Base-by-base conservation (phyloP, 2,888 invertebrate genomes). In the Lepidochitona cinerea region DNA sequence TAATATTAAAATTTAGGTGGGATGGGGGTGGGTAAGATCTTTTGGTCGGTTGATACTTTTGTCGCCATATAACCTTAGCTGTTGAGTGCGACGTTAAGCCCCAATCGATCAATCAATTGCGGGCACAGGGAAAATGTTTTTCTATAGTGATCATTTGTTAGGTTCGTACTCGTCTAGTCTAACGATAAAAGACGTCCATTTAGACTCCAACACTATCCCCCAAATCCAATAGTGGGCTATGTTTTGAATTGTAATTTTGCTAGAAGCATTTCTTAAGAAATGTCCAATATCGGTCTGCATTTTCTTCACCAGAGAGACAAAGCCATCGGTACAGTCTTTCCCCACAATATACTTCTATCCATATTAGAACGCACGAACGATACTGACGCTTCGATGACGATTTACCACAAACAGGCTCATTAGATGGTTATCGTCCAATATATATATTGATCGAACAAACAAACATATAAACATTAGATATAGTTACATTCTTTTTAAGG, bases 381-480 rank as follows among this genome's bases (percentile, higher is more conserved):
- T 41, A 41, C 41, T 12, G 9, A 18, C 18, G 18, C 41, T 18
- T 41, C 41, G 93, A 81, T 93, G 93, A 72, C 93, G 92, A 85
- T 93, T 93, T 26, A 93, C 88, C 3, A 93, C 93, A 75, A 92
- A 90, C 68, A 92, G 92, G 2, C 92, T 92, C 90, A 92, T n/a
- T n/a, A n/a, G n/a, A n/a, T n/a, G n/a, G n/a, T n/a, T n/a, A n/a
- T n/a, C n/a, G n/a, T n/a, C n/a, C n/a, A n/a, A n/a, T n/a, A n/a
- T n/a, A n/a, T n/a, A n/a, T n/a, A n/a, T n/a, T n/a, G n/a, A n/a
- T n/a, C n/a, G n/a, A n/a, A n/a, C n/a, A n/a, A n/a, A n/a, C n/a
- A n/a, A n/a, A n/a, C n/a, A n/a, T n/a, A n/a, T n/a, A n/a, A n/a
- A n/a, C n/a, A n/a, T n/a, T n/a, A n/a, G n/a, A n/a, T n/a, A n/a